Evolutionary conservation across 2,888 invertebrate species (phyloP).

Genomic region (Eutolmus rufibarbis): DNA sequence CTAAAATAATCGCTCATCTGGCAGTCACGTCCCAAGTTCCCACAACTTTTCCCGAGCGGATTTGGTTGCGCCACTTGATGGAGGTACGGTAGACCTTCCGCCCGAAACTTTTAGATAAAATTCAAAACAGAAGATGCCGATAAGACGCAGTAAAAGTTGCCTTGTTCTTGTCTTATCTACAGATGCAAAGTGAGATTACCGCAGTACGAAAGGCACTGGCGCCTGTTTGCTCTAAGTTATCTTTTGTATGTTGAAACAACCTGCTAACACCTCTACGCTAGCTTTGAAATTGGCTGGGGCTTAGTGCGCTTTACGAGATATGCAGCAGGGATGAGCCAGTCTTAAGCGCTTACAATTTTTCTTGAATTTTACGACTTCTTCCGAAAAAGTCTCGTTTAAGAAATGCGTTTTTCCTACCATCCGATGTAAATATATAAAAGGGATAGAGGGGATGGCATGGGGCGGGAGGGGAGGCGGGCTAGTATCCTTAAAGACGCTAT

Average conservation of each 20-base stretch:
- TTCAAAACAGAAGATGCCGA: neutral
- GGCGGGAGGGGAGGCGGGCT: neutral
- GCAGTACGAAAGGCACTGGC: neutral
- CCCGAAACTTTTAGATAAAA: neutral
- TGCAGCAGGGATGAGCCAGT: neutral
- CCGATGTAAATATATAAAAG: neutral
- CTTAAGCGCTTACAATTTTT: neutral
- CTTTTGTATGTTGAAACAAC: neutral
- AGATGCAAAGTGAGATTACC: neutral
- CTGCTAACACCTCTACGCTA: neutral
- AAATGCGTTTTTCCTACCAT: neutral
- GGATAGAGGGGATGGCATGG: neutral
- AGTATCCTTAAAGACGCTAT: neutral
- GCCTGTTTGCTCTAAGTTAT: neutral
- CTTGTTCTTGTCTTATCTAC: neutral
- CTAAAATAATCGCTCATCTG: neutral
- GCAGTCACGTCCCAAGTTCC: neutral
- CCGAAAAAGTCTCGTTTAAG: neutral
- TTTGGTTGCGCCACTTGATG: neutral
- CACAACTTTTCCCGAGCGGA: neutral
- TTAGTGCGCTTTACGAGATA: neutral
- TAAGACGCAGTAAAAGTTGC: neutral
- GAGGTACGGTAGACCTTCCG: neutral
- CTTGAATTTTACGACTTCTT: neutral
- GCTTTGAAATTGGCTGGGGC: neutral